Evolutionary conservation across 1,140 invertebrate genomes (phyloP).

Genomic region (Wasmannia auropunctata): DNA sequence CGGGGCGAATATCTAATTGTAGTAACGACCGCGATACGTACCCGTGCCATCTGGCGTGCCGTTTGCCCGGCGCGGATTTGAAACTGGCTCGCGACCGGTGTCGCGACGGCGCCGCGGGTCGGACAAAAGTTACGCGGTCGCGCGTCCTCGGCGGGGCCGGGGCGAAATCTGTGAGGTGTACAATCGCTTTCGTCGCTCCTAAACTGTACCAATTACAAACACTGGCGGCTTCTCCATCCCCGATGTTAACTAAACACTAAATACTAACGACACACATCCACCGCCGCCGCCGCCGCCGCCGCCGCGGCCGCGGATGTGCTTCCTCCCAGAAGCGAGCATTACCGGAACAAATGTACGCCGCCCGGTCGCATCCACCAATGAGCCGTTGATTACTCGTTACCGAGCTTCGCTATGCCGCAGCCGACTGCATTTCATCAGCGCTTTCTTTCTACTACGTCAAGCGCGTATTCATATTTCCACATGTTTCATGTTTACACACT

Average conservation of each 20-base stretch:
- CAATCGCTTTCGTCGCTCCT: conserved; percentile 82
- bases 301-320: conserved; percentile 1
- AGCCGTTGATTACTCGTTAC: conserved; percentile 70
- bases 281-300: conserved; percentile 30
- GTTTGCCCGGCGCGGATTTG: conserved; percentile 67
- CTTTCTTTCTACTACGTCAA: neutral
- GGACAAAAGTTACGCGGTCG: conserved; percentile 66
- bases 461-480: neutral
- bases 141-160: conserved; percentile 43
- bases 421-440: neutral
- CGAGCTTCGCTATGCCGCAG: conserved; percentile 29
- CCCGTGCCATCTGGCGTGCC: conserved; percentile 80
- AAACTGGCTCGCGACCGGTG: conserved; percentile 59
- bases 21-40: conserved; percentile 81
- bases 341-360: conserved; percentile 56
- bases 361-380: conserved; percentile 48
- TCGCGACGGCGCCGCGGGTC: neutral
- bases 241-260: conserved; percentile 84
- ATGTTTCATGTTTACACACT: neutral
- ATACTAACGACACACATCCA: conserved; percentile 82
- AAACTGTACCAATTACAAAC: conserved; percentile 85
- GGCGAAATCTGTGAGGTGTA: conserved; percentile 83
- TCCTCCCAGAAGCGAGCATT: conserved; percentile 21
- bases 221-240: conserved; percentile 81
- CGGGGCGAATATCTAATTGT: conserved; percentile 79